Evolutionary conservation across 1,140 invertebrate species (phyloP), one percentile per base, ranked within the genome.

Genomic region (Archivesica marissinica): DNA sequence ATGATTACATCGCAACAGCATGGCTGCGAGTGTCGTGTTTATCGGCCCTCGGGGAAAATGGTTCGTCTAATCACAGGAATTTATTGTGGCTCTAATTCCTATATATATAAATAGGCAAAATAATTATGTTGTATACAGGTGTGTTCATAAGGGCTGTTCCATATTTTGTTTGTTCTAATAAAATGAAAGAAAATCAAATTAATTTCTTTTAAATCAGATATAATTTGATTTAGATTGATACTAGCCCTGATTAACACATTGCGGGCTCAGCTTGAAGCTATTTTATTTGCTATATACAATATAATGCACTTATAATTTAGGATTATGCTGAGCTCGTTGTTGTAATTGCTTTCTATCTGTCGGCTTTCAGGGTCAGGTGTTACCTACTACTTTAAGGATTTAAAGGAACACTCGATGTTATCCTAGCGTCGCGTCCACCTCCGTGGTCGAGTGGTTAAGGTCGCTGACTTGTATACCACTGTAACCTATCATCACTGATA

Each of bases 1-100:
- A 93, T 89, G 93, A 94, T 83, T 88, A 86, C 72, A 90, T 92
- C 25, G 85, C 86, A 30, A 87, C 92, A 20, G 75, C 68, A 28
- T 83, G 54, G 85, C 47, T 93, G 25, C 75, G 77, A 0, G 76
- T 89, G 17, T 79, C 87, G 30, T 15, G 80, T 44, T 83, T 93
- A n/a, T 91, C 92, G 17, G 88, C 89, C 11, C 66, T 70, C 52
- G 92, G 92, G 79, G 88, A 90, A 41, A 75, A 89, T 72, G 92
- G 92, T 93, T 92, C 85, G 92, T 92, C 61, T 35, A 52, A 66
- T 30, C 39, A 47, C 68, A 66, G 4, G 35, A 35, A n/a, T 15
- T 39, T 66, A 66, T 15, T 15, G 3, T 11, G 25, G 35, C 38
- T 47, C 17, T 7, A 25, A 64, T 35, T 35, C 20, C n/a, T n/a